Evolutionary conservation across 2,888 invertebrate species (phyloP).

Genomic region (Meta bourneti): DNA sequence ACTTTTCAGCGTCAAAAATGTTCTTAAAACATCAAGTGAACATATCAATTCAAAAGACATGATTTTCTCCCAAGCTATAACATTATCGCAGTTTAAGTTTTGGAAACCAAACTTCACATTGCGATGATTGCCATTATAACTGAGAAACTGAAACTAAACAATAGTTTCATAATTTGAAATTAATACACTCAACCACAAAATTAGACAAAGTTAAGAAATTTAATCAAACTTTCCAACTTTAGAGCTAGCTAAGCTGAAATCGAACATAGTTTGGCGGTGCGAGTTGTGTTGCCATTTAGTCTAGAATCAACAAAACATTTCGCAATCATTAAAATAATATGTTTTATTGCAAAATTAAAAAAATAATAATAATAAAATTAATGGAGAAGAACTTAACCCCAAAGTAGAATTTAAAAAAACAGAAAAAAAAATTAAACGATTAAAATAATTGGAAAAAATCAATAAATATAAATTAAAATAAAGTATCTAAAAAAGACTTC

Average conservation of each 20-base stretch:
- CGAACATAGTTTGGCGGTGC: conserved; percentile 67
- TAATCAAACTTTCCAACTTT: conserved; percentile 3
- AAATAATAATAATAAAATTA: background rate
- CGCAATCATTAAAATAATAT: background rate
- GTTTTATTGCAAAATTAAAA: background rate
- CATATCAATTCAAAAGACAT: too few species aligned
- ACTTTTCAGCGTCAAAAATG: too few species aligned
- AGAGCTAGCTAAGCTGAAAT: conserved; percentile 24
- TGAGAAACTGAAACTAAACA: background rate
- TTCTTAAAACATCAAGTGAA: too few species aligned
- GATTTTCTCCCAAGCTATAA: background rate
- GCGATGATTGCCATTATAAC: background rate
- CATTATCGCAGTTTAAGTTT: conserved; percentile 11
- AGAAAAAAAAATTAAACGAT: background rate
- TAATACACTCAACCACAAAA: background rate
- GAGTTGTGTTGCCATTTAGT: conserved; percentile 44
- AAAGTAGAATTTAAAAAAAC: background rate
- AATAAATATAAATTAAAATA: background rate
- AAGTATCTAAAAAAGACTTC: too few species aligned
- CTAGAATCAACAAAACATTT: conserved; percentile 23
- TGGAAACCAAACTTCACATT: background rate
- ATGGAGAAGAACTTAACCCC: background rate
- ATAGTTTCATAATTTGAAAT: background rate
- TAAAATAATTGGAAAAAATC: background rate
- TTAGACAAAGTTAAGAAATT: conserved; percentile 26